Evolutionary conservation across 2,797 vertebrate species (phyloP).

Genomic region (Odontamblyopus lacepedii): DNA sequence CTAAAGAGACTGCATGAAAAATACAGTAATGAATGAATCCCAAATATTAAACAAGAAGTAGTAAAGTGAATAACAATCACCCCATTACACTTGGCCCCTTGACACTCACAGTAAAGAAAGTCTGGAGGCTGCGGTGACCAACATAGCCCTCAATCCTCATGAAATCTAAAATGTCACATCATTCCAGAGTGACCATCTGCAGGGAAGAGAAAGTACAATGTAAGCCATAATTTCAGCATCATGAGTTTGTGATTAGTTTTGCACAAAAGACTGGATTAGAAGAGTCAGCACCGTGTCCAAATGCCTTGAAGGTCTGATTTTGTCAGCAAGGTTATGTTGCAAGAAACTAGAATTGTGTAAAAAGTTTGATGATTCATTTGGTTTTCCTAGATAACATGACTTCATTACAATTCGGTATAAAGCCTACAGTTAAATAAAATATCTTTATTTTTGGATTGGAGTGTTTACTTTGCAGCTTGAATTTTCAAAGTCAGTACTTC

Average conservation of each 20-base stretch:
- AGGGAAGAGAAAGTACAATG: neutral
- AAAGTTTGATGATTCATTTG: neutral
- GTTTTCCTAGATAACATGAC: too few relatives aligned
- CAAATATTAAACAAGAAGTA: slow-evolving; percentile 31
- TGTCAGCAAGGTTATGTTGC: neutral
- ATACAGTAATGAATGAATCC: slow-evolving; percentile 32
- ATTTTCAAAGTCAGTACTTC: neutral
- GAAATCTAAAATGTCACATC: slow-evolving; percentile 34
- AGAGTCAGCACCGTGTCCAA: neutral
- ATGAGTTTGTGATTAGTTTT: slow-evolving; percentile 39
- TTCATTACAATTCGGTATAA: too few relatives aligned
- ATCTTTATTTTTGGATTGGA: too few relatives aligned
- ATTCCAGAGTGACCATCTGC: slow-evolving; percentile 21
- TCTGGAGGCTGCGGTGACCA: slow-evolving; percentile 8
- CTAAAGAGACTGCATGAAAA: slow-evolving; percentile 25
- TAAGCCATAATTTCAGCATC: slow-evolving; percentile 22
- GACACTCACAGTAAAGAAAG: neutral
- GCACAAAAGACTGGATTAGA: slow-evolving; percentile 9
- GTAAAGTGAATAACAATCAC: slow-evolving; percentile 27
- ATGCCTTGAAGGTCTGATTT: neutral
- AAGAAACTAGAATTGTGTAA: neutral
- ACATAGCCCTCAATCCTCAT: slow-evolving; percentile 19
- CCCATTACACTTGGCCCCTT: slow-evolving; percentile 39
- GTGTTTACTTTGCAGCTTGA: neutral
- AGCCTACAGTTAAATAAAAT: too few relatives aligned